Percentiles rank a stretch among this genome's conserved stretches.
These are phyloP conservation scores for Rhagoletis pomonella DNA, from an alignment of 1,140 invertebrate genomes.

Conservation along the genomic window DNA sequence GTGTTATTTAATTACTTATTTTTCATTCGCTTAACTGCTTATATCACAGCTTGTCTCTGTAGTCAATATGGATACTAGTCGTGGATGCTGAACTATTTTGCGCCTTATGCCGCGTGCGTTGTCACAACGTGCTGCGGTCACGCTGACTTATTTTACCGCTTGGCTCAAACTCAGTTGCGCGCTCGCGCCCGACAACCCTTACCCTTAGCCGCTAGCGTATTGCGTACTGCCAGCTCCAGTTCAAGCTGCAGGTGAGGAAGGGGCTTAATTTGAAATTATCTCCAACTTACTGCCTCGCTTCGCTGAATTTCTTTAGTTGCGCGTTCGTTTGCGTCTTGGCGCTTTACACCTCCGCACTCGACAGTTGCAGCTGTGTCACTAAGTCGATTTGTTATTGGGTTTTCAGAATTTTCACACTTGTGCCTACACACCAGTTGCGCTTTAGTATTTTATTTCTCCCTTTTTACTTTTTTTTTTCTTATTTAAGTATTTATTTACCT, in stretches of 20 bases:
- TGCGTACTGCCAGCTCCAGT: not conserved
- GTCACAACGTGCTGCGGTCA: conserved; percentile 8
- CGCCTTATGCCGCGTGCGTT: not conserved
- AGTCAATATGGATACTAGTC: not conserved
- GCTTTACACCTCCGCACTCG: not conserved
- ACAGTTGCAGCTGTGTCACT: not conserved
- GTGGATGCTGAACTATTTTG: not conserved
- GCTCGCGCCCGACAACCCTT: not conserved
- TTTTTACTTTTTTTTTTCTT: not conserved
- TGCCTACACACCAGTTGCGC: not conserved
- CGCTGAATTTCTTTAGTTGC: not conserved
- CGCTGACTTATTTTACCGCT: conserved; percentile 13
- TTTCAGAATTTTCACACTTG: conserved; percentile 30
- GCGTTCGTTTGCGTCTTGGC: not conserved
- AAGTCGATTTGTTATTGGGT: conserved; percentile 7
- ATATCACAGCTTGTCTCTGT: conserved; percentile 7
- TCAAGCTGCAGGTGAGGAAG: not conserved
- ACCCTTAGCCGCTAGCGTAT: not conserved
- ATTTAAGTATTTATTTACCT: conserved; percentile 18
- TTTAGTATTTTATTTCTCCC: not conserved
- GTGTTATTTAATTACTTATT: not conserved
- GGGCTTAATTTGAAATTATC: not conserved
- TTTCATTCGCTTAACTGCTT: not conserved
- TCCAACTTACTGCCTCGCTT: not conserved
- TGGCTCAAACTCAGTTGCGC: not conserved